Percentiles rank a stretch among this genome's conserved stretches.
Conservation (phyloP, 2,888 invertebrate species). For the Drosophila dives region DNA sequence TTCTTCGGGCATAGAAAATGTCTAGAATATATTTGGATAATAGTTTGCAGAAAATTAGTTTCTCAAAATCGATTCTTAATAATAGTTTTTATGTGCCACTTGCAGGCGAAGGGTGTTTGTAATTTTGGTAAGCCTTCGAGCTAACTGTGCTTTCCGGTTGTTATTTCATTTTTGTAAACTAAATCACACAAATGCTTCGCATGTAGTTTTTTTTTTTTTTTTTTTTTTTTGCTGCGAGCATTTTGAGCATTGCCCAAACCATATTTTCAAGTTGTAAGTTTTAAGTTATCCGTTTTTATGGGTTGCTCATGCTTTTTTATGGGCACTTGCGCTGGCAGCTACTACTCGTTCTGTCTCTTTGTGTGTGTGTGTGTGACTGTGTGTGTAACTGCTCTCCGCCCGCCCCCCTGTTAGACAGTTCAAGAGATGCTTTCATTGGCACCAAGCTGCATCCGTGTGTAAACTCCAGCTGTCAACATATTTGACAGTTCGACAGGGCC, state of each 20-base stretch:
- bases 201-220: not conserved
- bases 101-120: slow-evolving; percentile 2
- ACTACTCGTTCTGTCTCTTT: slow-evolving; percentile 22
- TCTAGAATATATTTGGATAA: not conserved
- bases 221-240: slow-evolving; percentile 24
- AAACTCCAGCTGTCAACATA: slow-evolving; percentile 73
- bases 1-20: not conserved
- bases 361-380: not conserved
- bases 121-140: not conserved
- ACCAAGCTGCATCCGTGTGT: slow-evolving; percentile 26
- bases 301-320: slow-evolving; percentile 56
- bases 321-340: slow-evolving; percentile 48
- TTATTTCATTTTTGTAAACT: slow-evolving; percentile 39
- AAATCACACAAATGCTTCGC: slow-evolving; percentile 39
- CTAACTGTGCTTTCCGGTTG: slow-evolving; percentile 23
- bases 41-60: not conserved
- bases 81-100: not conserved
- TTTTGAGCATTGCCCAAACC: slow-evolving; percentile 37
- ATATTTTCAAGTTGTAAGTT: slow-evolving; percentile 50
- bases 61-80: not conserved
- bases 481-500: slow-evolving; percentile 69
- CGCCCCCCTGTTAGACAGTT: slow-evolving; percentile 42
- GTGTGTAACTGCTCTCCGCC: not conserved
- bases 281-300: slow-evolving; percentile 51
- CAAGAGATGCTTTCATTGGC: slow-evolving; percentile 55